These are phyloP conservation scores for Dioctria rufipes DNA, from an alignment of 2,888 invertebrate genomes.

Conservation along the genomic window DNA sequence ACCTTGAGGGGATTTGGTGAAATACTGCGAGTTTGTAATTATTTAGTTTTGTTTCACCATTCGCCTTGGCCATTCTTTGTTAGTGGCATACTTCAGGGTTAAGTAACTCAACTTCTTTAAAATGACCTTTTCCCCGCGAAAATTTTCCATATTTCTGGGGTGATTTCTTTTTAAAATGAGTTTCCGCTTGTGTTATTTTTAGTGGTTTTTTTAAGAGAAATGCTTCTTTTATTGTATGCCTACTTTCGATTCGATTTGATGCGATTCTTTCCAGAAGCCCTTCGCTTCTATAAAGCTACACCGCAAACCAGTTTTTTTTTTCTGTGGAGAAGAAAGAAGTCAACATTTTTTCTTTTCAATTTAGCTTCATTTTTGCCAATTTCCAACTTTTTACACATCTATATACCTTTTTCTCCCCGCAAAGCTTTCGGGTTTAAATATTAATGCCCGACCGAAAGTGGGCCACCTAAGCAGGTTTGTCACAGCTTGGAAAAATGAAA, in stretches of 20 bases:
- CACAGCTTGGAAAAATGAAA: conserved; percentile 13
- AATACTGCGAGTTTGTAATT: not conserved
- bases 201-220: too few species aligned
- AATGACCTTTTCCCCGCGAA: not conserved
- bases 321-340: not conserved
- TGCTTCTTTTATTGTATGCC: not conserved
- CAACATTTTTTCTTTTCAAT: conserved; percentile 1
- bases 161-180: not conserved
- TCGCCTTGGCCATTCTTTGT: not conserved
- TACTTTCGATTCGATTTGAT: not conserved
- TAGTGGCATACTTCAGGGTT: not conserved
- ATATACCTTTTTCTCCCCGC: not conserved
- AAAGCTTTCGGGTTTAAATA: conserved; percentile 16
- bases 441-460: conserved; percentile 17
- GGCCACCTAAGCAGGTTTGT: conserved; percentile 46
- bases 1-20: not conserved
- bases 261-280: not conserved
- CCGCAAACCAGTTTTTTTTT: not conserved
- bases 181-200: not conserved
- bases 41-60: not conserved
- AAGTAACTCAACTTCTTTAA: not conserved
- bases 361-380: not conserved
- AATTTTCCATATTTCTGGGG: not conserved
- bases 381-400: not conserved
- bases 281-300: not conserved